Evolutionary conservation across 2,888 invertebrate genomes (phyloP), one percentile per base, ranked within the genome.

Genomic region (Plutella xylostella): DNA sequence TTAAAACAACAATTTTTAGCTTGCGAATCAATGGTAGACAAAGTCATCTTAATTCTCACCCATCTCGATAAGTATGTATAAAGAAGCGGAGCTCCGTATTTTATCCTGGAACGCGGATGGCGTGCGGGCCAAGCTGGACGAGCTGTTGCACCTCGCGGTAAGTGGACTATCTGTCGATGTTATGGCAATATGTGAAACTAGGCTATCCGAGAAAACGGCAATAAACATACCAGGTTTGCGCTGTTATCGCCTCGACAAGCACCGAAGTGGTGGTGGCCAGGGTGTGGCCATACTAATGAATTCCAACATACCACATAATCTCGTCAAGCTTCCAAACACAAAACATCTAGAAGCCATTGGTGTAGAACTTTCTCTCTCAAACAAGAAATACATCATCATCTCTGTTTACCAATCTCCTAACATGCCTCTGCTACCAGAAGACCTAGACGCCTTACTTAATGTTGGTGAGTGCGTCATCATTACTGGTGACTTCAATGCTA

Each of bases 211-310:
- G 4, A 17, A 7, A 11, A 17, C 12, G 4, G 2, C 28, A 2
- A 5, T 40, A 7, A 4, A 25, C 6, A 28, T 28, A 9, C 40
- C 25, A 3, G 40, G 40, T 15, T 40, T 18, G 7, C 25, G 14
- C 18, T 40, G 17, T 28, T 40, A 40, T 17, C 25, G 25, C 6
- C 25, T 17, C 7, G 40, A 40, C 18, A 40, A 25, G 12, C 40
- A 40, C 17, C 4, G 6, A 3, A 25, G 28, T 15, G 22, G 15
- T 2, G 9, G 9, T 18, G 40, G 40, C 9, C 40, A 28, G 17
- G 40, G 40, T 28, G 40, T 40, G 3, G 40, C 40, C 9, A 14
- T 40, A 18, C 17, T 40, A 25, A 15, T 40, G 3, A 28, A 40
- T 11, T 25, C 25, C 4, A 18, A 40, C 15, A 40, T 40, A 3